Evolutionary conservation across 1,140 invertebrate genomes (phyloP).

Genomic region (Megalopta genalis): DNA sequence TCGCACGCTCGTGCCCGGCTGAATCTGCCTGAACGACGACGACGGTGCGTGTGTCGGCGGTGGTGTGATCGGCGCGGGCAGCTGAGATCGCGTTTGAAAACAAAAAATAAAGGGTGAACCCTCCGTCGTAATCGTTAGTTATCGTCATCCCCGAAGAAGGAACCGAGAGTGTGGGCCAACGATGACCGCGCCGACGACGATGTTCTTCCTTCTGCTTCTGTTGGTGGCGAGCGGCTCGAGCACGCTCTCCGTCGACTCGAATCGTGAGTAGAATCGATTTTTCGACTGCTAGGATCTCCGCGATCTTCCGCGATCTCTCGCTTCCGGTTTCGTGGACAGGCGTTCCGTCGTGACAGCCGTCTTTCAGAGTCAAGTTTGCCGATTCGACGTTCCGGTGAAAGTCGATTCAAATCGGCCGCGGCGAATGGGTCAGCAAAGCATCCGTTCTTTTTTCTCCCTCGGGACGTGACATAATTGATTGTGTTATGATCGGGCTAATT

Average conservation of each 20-base stretch:
- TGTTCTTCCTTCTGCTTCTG: constrained; percentile 32
- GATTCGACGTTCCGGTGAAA: constrained; percentile 27
- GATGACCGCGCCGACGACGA: background rate
- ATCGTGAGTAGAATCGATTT: constrained; percentile 60
- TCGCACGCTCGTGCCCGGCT: background rate
- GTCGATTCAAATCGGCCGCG: background rate
- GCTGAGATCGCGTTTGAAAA: no score
- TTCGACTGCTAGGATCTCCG: no score
- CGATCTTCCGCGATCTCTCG: background rate
- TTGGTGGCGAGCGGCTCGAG: constrained; percentile 30
- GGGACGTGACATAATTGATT: no score
- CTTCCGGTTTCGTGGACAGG: background rate
- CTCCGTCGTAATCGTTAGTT: no score
- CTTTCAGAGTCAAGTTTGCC: constrained; percentile 1
- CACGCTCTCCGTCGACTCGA: constrained; percentile 57
- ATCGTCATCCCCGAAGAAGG: background rate
- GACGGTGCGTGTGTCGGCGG: no score
- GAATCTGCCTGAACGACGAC: no score
- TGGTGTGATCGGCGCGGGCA: no score
- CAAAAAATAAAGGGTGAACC: no score
- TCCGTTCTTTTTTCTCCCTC: background rate
- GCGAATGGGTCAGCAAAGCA: background rate
- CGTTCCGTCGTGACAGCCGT: no score
- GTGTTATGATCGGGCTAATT: no score
- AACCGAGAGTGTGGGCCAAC: no score